A percentile compares a stretch with the other conserved stretches of the same genome.
These are phyloP conservation scores for Macaria notata DNA, from an alignment of 2,888 invertebrate genomes.

Conservation along the genomic window DNA sequence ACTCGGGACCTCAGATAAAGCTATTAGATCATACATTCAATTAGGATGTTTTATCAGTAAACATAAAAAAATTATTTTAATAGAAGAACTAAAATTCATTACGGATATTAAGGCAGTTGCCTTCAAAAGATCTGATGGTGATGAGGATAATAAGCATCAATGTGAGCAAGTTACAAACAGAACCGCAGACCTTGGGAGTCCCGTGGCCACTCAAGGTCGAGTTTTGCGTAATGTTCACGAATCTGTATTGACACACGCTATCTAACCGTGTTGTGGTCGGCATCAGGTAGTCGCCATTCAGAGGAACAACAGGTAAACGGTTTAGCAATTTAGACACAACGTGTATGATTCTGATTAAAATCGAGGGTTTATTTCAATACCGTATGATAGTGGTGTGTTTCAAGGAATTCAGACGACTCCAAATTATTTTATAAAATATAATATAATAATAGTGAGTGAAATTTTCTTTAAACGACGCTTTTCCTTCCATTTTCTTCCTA, in stretches of 20 bases:
- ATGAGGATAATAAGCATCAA: conserved; percentile 7
- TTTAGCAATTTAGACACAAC: conserved; percentile 22
- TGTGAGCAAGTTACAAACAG: conserved; percentile 4
- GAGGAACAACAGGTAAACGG: conserved; percentile 15
- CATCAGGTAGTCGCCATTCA: conserved; percentile 15
- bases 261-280: conserved; percentile 13
- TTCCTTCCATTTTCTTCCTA: no score
- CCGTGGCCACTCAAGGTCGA: conserved; percentile 4
- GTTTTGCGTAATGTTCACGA: conserved; percentile 5
- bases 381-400: no score
- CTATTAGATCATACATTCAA: conserved; percentile 13
- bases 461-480: no score
- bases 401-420: no score
- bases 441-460: no score
- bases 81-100: background rate
- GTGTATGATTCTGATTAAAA: background rate
- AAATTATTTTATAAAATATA: no score
- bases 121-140: conserved; percentile 1
- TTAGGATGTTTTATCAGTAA: background rate
- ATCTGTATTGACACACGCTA: conserved; percentile 10
- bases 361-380: no score
- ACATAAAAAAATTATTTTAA: background rate
- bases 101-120: conserved; percentile 1
- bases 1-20: conserved; percentile 18
- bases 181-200: conserved; percentile 12